Percentiles rank a stretch among this genome's conserved stretches.
Conservation (phyloP, 2,888 invertebrate genomes). For the Tetropium fuscum region DNA sequence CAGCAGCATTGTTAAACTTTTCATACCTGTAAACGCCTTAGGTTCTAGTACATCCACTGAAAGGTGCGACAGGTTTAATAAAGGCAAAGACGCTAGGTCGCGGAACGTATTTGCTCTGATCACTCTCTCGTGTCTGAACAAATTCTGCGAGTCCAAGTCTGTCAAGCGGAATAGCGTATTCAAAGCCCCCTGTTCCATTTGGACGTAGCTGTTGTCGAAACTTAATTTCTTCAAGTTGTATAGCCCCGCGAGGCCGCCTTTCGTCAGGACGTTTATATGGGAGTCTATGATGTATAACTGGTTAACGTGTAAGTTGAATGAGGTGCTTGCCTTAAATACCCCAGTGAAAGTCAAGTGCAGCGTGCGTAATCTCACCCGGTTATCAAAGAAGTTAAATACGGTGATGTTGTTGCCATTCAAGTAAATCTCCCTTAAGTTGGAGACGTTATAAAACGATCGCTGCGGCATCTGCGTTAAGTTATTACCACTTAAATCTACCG, state of each 20-base stretch:
- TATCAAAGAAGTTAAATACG: conserved; percentile 14
- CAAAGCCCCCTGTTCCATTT: conserved; percentile 1
- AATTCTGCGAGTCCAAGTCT: conserved; percentile 16
- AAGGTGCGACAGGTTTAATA: conserved; percentile 9
- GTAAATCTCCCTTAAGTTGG: conserved; percentile 1
- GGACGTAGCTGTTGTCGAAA: conserved; percentile 4
- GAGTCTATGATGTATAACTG: conserved; percentile 12
- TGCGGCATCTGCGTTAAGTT: conserved; percentile 15
- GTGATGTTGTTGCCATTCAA: conserved; percentile 25
- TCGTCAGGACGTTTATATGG: conserved; percentile 10
- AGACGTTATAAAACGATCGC: conserved; percentile 3
- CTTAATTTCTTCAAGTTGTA: conserved; percentile 17
- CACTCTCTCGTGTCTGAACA: conserved; percentile 21
- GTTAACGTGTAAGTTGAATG: conserved; percentile 15
- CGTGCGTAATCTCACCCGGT: conserved; percentile 9
- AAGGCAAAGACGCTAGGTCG: background rate
- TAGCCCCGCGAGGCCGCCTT: conserved; percentile 17
- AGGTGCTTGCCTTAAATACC: conserved; percentile 5
- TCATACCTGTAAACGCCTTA: conserved; percentile 17
- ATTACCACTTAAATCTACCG: conserved; percentile 26
- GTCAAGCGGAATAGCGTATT: conserved; percentile 19
- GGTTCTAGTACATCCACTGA: conserved; percentile 4
- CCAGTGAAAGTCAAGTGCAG: conserved; percentile 16
- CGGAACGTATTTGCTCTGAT: conserved; percentile 7
- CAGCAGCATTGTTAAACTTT: conserved; percentile 7